Evolutionary conservation across 2,888 invertebrate species (phyloP).

Genomic region (Netelia inedita): DNA sequence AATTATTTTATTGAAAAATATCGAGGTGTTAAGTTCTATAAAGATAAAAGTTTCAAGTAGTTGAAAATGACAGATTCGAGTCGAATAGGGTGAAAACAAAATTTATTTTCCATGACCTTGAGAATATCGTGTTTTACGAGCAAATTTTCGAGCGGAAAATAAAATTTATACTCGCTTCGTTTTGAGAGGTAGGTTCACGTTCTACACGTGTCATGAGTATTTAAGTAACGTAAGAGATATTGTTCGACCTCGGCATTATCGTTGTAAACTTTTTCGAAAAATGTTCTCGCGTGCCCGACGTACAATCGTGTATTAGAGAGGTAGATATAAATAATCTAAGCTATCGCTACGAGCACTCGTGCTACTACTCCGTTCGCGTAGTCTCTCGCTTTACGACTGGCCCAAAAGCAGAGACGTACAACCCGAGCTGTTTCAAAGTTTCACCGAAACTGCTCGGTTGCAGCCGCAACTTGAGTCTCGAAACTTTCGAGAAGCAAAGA

Average conservation of each 20-base stretch:
- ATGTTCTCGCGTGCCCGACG: background rate
- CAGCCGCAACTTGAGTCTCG: slow-evolving; percentile 14
- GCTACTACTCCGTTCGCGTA: slow-evolving; percentile 3
- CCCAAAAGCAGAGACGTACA: slow-evolving; percentile 15
- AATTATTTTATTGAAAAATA: too few relatives aligned
- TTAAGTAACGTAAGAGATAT: slow-evolving; percentile 18
- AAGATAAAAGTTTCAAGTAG: too few relatives aligned
- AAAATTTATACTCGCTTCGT: background rate
- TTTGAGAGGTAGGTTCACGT: background rate
- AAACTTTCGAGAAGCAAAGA: slow-evolving; percentile 28
- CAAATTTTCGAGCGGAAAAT: background rate
- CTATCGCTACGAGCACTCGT: slow-evolving; percentile 8
- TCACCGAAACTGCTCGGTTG: slow-evolving; percentile 36
- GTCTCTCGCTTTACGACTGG: slow-evolving; percentile 44
- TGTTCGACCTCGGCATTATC: slow-evolving; percentile 20
- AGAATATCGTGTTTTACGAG: background rate
- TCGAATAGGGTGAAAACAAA: background rate
- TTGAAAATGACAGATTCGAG: too few relatives aligned
- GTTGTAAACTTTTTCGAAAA: slow-evolving; percentile 1
- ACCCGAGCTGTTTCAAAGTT: slow-evolving; percentile 36
- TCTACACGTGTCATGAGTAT: slow-evolving; percentile 3
- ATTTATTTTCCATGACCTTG: background rate
- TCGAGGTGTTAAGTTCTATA: too few relatives aligned
- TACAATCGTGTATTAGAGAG: background rate
- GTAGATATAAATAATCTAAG: slow-evolving; percentile 41